A percentile compares a stretch with the other conserved stretches of the same genome.
These are phyloP conservation scores for Platerodrilus igneus DNA, from an alignment of 2,888 invertebrate genomes.

Conservation along the genomic window DNA sequence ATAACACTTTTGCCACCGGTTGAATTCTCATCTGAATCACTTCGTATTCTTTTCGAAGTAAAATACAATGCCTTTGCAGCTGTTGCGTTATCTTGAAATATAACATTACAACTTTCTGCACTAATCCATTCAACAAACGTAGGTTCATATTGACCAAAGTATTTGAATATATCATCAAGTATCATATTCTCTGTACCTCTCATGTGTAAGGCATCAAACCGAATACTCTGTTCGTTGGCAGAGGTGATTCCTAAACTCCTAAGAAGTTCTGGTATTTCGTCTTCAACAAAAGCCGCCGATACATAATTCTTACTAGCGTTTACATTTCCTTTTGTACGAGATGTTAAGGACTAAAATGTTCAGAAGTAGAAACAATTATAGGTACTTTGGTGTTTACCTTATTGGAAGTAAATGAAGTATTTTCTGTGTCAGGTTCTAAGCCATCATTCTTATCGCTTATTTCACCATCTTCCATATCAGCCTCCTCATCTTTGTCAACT, in stretches of 20 bases:
- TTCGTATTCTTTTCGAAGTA: constrained; percentile 49
- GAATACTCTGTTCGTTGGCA: constrained; percentile 58
- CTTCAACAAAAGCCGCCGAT: not conserved
- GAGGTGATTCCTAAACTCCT: constrained; percentile 55
- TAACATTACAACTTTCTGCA: constrained; percentile 70
- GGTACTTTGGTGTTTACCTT: constrained; percentile 5
- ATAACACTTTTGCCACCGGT: constrained; percentile 35
- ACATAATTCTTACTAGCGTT: constrained; percentile 2
- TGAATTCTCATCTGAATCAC: constrained; percentile 14
- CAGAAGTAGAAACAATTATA: too few species aligned
- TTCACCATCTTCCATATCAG: constrained; percentile 47
- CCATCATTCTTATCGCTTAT: constrained; percentile 39
- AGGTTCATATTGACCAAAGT: constrained; percentile 74
- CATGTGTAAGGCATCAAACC: constrained; percentile 71
- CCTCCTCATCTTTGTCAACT: constrained; percentile 40
- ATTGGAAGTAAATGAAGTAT: constrained; percentile 2
- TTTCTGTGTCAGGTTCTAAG: constrained; percentile 1
- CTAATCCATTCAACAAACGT: constrained; percentile 76
- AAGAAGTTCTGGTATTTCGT: constrained; percentile 39
- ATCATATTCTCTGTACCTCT: constrained; percentile 70
- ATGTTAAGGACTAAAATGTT: too few species aligned
- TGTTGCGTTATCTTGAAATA: constrained; percentile 57
- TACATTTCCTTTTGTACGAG: constrained; percentile 23
- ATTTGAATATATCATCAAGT: constrained; percentile 73
- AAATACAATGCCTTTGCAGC: constrained; percentile 58